phyloP scores from a whole-genome alignment of 2,113 vertebrate genomes.

The Xenopus tropicalis region DNA sequence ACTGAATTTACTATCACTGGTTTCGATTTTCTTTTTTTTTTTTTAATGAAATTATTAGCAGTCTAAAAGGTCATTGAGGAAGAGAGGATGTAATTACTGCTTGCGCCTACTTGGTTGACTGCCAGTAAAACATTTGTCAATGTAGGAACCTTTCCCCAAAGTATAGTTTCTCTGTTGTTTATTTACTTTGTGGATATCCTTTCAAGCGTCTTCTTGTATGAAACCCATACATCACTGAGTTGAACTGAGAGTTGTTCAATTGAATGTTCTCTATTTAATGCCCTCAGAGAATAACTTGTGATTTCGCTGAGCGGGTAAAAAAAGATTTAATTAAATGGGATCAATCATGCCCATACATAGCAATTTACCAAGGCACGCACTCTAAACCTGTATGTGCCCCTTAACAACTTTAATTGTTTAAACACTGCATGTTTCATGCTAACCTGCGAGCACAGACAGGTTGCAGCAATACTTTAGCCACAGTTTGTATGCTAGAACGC shows the following conservation, averaged over 20 bases:
- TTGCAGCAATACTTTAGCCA: background rate
- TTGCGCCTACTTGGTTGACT: constrained; percentile 26
- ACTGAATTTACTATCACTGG: background rate
- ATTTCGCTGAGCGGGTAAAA: constrained; percentile 20
- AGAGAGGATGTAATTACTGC: constrained; percentile 22
- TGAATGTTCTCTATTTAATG: constrained; percentile 28
- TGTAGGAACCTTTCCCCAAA: constrained; percentile 24
- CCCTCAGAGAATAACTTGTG: constrained; percentile 29
- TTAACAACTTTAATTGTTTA: background rate
- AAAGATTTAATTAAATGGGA: constrained; percentile 31
- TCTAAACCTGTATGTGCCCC: background rate
- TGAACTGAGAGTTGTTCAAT: constrained; percentile 23
- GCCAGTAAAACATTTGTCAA: constrained; percentile 15
- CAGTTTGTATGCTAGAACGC: too few relatives aligned
- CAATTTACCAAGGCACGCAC: constrained; percentile 2
- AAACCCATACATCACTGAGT: constrained; percentile 28
- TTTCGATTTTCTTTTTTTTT: background rate
- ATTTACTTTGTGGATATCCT: constrained; percentile 29
- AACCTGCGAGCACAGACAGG: background rate
- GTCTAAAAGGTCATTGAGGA: background rate
- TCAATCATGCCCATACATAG: background rate
- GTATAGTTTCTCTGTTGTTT: constrained; percentile 26
- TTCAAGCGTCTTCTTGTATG: constrained; percentile 17
- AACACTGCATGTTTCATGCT: background rate
- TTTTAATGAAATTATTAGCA: background rate